Base-by-base conservation (phyloP, 2,113 vertebrate genomes). In the Puffinus mauretanicus region DNA sequence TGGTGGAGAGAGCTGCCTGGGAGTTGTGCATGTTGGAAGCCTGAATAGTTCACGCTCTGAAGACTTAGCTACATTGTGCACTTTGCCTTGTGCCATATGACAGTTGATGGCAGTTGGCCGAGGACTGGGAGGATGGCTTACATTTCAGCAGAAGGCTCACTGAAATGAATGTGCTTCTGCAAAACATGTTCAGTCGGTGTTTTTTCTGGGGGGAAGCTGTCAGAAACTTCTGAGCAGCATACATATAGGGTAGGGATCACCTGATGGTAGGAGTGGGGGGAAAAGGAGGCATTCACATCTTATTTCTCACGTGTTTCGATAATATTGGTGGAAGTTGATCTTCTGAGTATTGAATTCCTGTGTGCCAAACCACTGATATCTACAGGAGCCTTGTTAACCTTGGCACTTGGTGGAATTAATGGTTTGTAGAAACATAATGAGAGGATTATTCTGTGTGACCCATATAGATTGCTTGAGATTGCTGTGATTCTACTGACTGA, bases 371-470 rank as follows among this genome's bases (percentile, higher is more conserved):
- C 2, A 3, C 38, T 85, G 52, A n/a, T 91, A 95, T 79, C 0
- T 71, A 91, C 67, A 93, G 66, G 26, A 95, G 22, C 44, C 96
- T 95, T 79, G 87, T 94, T 97, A 95, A 66, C 85, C 77, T 93
- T 3, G 5, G 67, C 70, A 60, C 60, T 82, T 66, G 51, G 17
- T 88, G 30, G 89, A 88, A 93, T 91, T 92, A 93, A 72, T 88
- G 73, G 95, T 94, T 85, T 93, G 60, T 87, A 60, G 86, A 83
- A 85, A 71, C 36, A 42, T 67, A 75, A 85, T 55, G 29, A 93
- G 64, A 83, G 92, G 40, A 62, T 96, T 89, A 80, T 95, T 95
- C 75, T 79, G 24, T 65, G 44, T 75, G 80, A 84, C 40, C 44
- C n/a, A 6, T 81, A 71, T 61, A 86, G 79, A 82, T 83, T 69